Evolutionary conservation across 1,140 invertebrate genomes (phyloP), one percentile per base, ranked within the genome.

Genomic region (Mesaphorura yosii): DNA sequence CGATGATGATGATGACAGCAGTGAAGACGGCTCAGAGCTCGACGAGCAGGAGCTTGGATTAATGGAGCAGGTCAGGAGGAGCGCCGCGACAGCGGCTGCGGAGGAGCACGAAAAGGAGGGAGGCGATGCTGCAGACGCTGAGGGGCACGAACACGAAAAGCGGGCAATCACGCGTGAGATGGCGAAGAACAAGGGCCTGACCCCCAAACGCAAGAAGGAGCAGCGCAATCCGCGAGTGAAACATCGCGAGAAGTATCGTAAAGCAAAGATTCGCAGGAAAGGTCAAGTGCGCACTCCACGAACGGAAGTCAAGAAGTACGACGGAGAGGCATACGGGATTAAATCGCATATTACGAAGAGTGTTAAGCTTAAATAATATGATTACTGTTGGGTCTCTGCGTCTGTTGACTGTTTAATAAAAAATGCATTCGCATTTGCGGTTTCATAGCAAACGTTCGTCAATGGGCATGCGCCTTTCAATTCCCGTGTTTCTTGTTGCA

Each of bases 121-220:
- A 40, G 63, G 65, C 46, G 42, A 55, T 55, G 44, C 44, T 48
- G 12, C 17, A 5, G 62, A 57, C n/a, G n/a, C n/a, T n/a, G n/a
- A n/a, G n/a, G n/a, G n/a, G n/a, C n/a, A n/a, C 25, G 63, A 65
- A 17, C 62, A 65, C 27, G 78, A 72, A 28, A 91, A 88, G 65
- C 74, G 91, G 64, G 77, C 78, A 46, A 93, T 95, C 59, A 93
- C 84, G 17, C 90, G 90, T 68, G 76, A 92, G 77, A 95, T 95
- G 64, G 80, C 84, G 7, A 95, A 95, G 69, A 97, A 97, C 65
- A 94, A 91, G 72, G 91, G 91, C 34, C 73, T 96, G 1, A 92
- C 83, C 34, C 86, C 89, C 12, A 75, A 82, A 58, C 78, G 88
- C 52, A 92, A 87, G 66, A 94, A 92, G 67, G 88, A 92, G 66